A percentile compares a stretch with the other conserved stretches of the same genome.
These are phyloP conservation scores for Argyra leucocephala DNA, from an alignment of 2,888 invertebrate species.

Conservation along the genomic window DNA sequence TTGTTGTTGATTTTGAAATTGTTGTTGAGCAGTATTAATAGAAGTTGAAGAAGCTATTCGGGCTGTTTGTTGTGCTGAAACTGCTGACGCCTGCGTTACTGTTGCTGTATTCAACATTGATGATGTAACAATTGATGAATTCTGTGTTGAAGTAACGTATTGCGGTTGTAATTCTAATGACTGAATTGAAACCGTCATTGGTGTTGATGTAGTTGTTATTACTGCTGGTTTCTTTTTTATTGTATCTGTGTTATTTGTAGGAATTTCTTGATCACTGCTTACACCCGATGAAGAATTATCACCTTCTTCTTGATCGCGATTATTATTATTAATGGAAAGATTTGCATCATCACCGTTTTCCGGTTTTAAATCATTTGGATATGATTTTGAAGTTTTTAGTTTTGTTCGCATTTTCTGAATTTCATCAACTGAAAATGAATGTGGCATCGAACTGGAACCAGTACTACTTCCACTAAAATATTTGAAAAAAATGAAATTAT, in stretches of 20 bases:
- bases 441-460: constrained; percentile 67
- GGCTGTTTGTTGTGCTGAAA: constrained; percentile 21
- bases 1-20: constrained; percentile 22
- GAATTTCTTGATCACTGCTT: constrained; percentile 71
- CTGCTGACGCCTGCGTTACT: constrained; percentile 20
- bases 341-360: constrained; percentile 18
- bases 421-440: constrained; percentile 80
- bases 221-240: constrained; percentile 40
- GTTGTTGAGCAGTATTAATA: constrained; percentile 15
- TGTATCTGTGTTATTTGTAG: constrained; percentile 46
- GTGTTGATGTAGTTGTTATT: constrained; percentile 23
- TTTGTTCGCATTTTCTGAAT: constrained; percentile 78
- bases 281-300: constrained; percentile 84
- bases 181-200: constrained; percentile 14
- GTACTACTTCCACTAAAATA: constrained; percentile 57
- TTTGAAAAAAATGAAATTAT: neutral
- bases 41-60: constrained; percentile 20
- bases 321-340: constrained; percentile 15
- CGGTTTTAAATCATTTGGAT: constrained; percentile 51
- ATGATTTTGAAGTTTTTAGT: constrained; percentile 76
- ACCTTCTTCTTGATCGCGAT: constrained; percentile 57
- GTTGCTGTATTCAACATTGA: constrained; percentile 21
- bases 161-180: constrained; percentile 38
- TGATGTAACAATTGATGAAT: neutral
- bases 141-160: constrained; percentile 30